Base-by-base conservation (phyloP, 2,113 vertebrate genomes). In the Puma concolor region DNA sequence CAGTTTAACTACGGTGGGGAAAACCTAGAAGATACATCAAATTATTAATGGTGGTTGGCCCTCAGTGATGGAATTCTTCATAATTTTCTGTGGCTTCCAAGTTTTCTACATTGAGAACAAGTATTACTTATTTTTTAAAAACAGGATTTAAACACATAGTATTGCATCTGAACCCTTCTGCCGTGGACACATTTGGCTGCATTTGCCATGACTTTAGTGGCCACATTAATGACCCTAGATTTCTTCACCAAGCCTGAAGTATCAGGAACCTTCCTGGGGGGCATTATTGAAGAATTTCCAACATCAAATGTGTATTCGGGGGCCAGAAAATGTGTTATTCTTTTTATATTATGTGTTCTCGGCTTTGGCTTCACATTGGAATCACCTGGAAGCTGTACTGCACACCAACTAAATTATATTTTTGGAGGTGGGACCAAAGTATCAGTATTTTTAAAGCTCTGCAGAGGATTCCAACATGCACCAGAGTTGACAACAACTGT, bases 71-170 rank as follows among this genome's bases (percentile, higher is more conserved):
- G 7, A 89, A 76, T 88, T 90, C 33, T 64, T 82, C 29, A 74
- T 63, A 64, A 90, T 83, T 93, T 92, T 90, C 54, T 81, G n/a
- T 74, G 54, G n/a, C 88, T 92, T 87, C 33, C 29, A 87, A 92
- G 52, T 86, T 87, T 80, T 88, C 52, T 52, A 88, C 44, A 54
- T n/a, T 71, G 25, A 64, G 60, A 72, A 95, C 52, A 87, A 50
- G 15, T 14, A 12, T 69, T 71, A 57, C 10, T 95, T 89, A 36
- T 67, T 84, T 88, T 83, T 27, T 83, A 60, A 93, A 48, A 69
- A 93, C 48, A 85, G 11, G 23, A 52, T 36, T 88, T 72, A 44
- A 72, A 81, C 15, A 92, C 15, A 27, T 8, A 31, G 25, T 44
- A 64, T 71, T 48, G 31, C 29, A 64, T 63, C 33, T 88, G 48